Conservation (phyloP, 2,888 invertebrate species). For the Drosophila mettleri region DNA sequence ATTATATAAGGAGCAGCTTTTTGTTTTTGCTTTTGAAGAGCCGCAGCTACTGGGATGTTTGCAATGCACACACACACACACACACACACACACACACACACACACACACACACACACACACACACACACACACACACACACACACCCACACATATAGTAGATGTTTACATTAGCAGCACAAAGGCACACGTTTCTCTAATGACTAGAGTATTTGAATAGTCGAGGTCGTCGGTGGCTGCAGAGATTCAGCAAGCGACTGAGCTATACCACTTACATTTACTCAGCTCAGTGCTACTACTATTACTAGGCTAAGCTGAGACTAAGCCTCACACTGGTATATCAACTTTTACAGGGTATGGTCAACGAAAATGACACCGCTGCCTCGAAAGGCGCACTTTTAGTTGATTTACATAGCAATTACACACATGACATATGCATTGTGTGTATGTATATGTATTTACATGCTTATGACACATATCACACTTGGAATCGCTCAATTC, state of each 20-base stretch:
- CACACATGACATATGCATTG: constrained; percentile 24
- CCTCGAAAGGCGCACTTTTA: constrained; percentile 62
- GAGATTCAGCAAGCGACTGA: constrained; percentile 1
- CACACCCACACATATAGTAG: neutral
- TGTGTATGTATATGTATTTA: constrained; percentile 18
- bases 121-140: neutral
- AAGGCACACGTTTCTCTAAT: constrained; percentile 28
- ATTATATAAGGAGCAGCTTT: constrained; percentile 22
- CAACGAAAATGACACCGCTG: constrained; percentile 35
- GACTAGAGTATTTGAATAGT: constrained; percentile 44
- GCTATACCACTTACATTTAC: neutral
- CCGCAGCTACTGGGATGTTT: constrained; percentile 15
- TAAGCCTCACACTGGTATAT: neutral
- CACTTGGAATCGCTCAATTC: constrained; percentile 47
- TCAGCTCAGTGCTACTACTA: neutral
- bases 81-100: neutral
- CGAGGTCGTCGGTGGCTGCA: constrained; percentile 35
- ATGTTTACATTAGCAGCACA: constrained; percentile 2
- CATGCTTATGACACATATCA: constrained; percentile 50
- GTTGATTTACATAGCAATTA: constrained; percentile 65
- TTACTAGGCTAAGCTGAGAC: too few species aligned
- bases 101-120: neutral
- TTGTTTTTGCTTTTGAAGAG: constrained; percentile 5
- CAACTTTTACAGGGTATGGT: constrained; percentile 34
- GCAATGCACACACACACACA: neutral